Base-by-base conservation (phyloP, 2,797 vertebrate genomes). In the Cetoscarus ocellatus region DNA sequence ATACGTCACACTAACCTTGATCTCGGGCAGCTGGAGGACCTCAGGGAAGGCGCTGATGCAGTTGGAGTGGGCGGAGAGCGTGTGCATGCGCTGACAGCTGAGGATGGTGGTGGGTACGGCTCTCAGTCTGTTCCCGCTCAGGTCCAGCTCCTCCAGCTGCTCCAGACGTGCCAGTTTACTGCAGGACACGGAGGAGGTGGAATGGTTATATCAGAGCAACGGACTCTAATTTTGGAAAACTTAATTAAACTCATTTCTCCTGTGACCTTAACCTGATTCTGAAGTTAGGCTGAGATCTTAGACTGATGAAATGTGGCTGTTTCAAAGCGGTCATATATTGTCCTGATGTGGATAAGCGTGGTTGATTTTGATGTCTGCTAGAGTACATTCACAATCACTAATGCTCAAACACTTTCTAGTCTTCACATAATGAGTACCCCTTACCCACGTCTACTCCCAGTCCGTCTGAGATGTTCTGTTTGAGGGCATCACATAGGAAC, bases 131-230 rank as follows among this genome's bases (percentile, higher is more conserved):
- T 99, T 99, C 36, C 98, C 98, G 58, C 98, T 99, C 89, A 99
- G 83, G 79, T 99, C 97, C 6, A 99, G 94, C 90, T 99, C 98
- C 80, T 99, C 98, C 77, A 99, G 93, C 81, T 97, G 96, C 88
- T 98, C 97, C 89, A 99, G 92, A 42, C 95, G 97, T 6, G 97
- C 97, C 96, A 99, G 96, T 97, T 99, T 99, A 92, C 98, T 99
- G 86, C 66, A 59, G 77, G 35, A 72, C 8, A 39, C 0, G 9
- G 39, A 70, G 50, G 39, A 72, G 50, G 42, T 72, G 50, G 43
- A 1, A 36, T 6, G 0, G 19, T 67, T 43, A 49, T 2, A 57
- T 51, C 13, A 51, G 27, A 77, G 45, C 14, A 1, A 50, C 15
- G 73, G 6, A 36, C 18, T 39, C 43, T 55, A 43, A 77, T 70